Conservation (phyloP, 2,113 vertebrate species). For the Rafetus swinhoei region DNA sequence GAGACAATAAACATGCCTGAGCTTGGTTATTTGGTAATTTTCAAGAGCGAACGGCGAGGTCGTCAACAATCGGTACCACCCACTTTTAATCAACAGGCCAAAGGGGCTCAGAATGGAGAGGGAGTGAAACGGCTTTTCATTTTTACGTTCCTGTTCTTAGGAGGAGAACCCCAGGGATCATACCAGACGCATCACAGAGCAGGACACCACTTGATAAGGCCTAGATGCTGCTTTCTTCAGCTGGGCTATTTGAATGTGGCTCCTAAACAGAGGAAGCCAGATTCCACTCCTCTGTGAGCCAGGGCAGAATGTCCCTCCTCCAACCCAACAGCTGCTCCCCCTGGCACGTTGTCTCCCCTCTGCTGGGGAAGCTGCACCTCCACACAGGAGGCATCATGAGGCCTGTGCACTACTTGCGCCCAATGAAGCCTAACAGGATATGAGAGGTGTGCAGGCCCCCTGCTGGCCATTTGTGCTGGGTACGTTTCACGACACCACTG, state of each 20-base stretch:
- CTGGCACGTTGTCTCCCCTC: background rate
- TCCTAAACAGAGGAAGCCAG: background rate
- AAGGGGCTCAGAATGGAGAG: background rate
- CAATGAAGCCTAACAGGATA: background rate
- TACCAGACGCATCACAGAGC: background rate
- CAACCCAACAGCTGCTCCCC: background rate
- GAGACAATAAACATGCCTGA: background rate
- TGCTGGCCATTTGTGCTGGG: background rate
- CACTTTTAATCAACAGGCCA: background rate
- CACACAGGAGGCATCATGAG: background rate
- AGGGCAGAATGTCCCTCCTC: background rate
- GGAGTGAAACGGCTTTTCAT: background rate
- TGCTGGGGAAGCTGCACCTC: background rate
- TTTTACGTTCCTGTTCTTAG: background rate
- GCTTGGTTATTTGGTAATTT: background rate
- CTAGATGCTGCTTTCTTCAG: background rate
- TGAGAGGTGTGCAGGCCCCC: background rate
- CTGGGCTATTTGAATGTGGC: background rate
- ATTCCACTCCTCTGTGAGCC: background rate
- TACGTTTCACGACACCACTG: background rate
- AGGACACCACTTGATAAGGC: background rate
- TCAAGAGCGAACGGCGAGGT: background rate
- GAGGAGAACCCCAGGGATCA: background rate
- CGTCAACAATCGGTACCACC: background rate
- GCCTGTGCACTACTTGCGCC: background rate